These are phyloP conservation scores for Lepidostoma basale DNA, from an alignment of 1,140 invertebrate genomes.

Conservation along the genomic window DNA sequence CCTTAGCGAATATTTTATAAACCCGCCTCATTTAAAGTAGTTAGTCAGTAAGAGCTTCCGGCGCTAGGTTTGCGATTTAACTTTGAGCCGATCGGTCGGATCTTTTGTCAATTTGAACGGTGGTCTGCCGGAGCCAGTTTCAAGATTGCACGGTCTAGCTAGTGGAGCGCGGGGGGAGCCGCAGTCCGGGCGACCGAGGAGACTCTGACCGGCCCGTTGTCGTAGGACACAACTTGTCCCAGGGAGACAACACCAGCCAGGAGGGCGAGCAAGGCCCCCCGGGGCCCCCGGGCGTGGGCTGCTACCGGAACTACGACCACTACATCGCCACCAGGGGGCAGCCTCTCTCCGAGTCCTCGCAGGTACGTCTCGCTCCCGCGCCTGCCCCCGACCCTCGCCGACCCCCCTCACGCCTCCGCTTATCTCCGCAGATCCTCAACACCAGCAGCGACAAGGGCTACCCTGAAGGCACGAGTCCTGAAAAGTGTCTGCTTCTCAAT, in stretches of 20 bases:
- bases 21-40: constrained; percentile 32
- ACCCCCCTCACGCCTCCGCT: constrained; percentile 47
- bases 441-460: constrained; percentile 48
- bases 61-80: constrained; percentile 17
- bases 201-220: constrained; percentile 57
- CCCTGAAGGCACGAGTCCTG: constrained; percentile 56
- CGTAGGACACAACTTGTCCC: constrained; percentile 89
- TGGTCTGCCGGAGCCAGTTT: constrained; percentile 35
- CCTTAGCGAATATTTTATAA: constrained; percentile 25
- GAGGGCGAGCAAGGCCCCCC: constrained; percentile 73
- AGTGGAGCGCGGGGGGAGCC: constrained; percentile 27
- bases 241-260: constrained; percentile 84
- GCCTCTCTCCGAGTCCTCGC: constrained; percentile 65
- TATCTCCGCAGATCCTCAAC: constrained; percentile 44
- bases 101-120: constrained; percentile 18
- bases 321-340: constrained; percentile 66
- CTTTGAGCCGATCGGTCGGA: not conserved
- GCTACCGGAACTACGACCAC: constrained; percentile 86
- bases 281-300: constrained; percentile 72
- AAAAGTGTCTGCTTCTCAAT: constrained; percentile 61
- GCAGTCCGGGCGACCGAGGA: constrained; percentile 51
- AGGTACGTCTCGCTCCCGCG: constrained; percentile 58
- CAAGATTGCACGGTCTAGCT: constrained; percentile 44
- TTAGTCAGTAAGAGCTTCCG: constrained; percentile 36
- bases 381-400: constrained; percentile 47